A percentile compares a stretch with the other conserved stretches of the same genome.
phyloP scores from a whole-genome alignment of 2,888 invertebrate genomes.

The Drosophila mimica region DNA sequence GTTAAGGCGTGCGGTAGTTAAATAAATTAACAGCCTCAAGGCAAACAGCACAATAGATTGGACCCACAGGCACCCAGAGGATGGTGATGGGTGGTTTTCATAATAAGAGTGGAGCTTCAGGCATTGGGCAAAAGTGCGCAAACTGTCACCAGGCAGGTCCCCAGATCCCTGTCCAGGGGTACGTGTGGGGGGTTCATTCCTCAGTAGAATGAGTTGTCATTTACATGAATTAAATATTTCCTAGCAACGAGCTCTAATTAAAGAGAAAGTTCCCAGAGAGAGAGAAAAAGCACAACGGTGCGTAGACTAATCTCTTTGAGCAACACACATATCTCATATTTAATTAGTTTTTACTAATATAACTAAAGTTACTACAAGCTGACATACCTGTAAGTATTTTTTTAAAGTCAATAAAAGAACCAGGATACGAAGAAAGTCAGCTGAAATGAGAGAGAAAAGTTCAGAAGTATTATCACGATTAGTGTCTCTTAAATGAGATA shows the following conservation, averaged over 20 bases:
- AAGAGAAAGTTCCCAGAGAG: conserved; percentile 20
- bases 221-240: conserved; percentile 63
- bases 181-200: background rate
- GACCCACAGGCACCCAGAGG: background rate
- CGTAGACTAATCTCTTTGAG: background rate
- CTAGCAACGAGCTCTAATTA: conserved; percentile 48
- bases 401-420: background rate
- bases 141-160: conserved; percentile 42
- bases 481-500: background rate
- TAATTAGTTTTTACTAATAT: background rate
- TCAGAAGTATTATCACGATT: background rate
- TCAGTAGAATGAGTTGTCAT: conserved; percentile 24
- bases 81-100: background rate
- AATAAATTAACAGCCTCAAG: conserved; percentile 74
- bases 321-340: background rate
- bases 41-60: conserved; percentile 15
- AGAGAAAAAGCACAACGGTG: background rate
- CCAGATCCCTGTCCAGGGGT: background rate
- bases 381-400: background rate
- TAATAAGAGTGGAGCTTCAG: conserved; percentile 18
- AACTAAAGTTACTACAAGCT: background rate
- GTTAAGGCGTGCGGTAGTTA: conserved; percentile 69
- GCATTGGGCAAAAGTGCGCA: conserved; percentile 15
- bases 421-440: background rate
- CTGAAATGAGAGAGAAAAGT: background rate